Base-by-base conservation (phyloP, 1,140 invertebrate species). In the Periplaneta americana region DNA sequence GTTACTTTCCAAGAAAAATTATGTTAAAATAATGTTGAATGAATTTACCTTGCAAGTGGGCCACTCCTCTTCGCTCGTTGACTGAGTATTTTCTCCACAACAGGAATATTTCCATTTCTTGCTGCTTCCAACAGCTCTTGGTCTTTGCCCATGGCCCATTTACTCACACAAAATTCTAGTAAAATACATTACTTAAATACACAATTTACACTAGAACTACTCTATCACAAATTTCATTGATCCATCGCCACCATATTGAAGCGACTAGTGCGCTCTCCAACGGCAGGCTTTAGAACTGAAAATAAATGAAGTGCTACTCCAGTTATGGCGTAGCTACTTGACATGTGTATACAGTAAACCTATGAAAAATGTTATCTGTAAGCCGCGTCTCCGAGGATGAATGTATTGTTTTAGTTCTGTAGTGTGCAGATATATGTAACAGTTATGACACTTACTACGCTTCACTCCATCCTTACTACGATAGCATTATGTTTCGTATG, bases 121-220 rank as follows among this genome's bases (percentile, higher is more conserved):
- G 97, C 96, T 85, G 97, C 98, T 87, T 98, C 97, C 88, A 99
- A 92, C 89, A 99, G 92, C 90, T 98, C 97, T 89, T 98, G 96
- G 89, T 98, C 97, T 90, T 97, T 98, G 87, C 97, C 97, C 96
- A 99, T 97, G 89, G 89, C 90, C 90, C 91, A 92, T 92, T 90
- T 91, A 92, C 89, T 89, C 87, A 84, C 86, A 83, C 84, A 86
- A 77, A 36, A 87, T 86, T 86, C 85, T 84, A 87, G 86, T 87
- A 88, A 87, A 85, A 87, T 87, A 87, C 83, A 85, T 85, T 88
- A 81, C 79, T 91, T 90, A 89, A 91, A 90, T 91, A 89, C 89
- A 88, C 57, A 90, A 83, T 83, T 88, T 90, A 90, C 90, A 90
- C 88, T 89, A 91, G 89, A 87, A 87, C 88, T 87, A 88, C 87